Evolutionary conservation across 53 echinoderm and acorn worm species (phyloP).

Genomic region (Antedon mediterranea): DNA sequence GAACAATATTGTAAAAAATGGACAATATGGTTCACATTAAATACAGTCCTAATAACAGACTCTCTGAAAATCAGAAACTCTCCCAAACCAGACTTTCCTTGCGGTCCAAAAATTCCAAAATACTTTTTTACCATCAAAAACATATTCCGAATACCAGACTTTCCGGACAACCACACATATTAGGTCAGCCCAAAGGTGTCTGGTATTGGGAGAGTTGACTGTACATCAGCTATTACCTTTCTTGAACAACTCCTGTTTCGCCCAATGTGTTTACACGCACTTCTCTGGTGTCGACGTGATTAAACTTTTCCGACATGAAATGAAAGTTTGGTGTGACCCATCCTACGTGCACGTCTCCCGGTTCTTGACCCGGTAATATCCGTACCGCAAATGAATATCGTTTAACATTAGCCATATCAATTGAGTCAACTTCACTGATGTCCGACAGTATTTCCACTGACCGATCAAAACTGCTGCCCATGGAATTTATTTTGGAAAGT

Average conservation of each 20-base stretch:
- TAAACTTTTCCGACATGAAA: conserved; percentile 52
- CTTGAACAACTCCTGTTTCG: conserved; percentile 80
- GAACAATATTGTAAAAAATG: no score
- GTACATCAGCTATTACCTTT: no score
- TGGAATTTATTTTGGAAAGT: conserved; percentile 43
- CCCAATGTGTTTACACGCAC: conserved; percentile 69
- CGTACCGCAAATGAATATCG: conserved; percentile 53
- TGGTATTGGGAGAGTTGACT: no score
- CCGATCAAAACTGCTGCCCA: conserved; percentile 86
- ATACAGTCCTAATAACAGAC: no score
- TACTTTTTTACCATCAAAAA: no score
- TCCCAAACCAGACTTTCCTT: no score
- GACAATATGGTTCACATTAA: no score
- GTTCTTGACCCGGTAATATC: conserved; percentile 83
- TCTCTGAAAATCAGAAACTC: no score
- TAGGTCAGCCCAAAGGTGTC: no score
- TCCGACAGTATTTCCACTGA: conserved; percentile 89
- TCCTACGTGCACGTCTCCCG: conserved; percentile 68
- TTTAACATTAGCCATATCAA: conserved; percentile 56
- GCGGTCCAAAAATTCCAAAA: no score
- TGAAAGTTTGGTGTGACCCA: conserved; percentile 94
- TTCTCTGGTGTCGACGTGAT: conserved; percentile 49
- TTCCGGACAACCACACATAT: no score
- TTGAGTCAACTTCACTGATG: conserved; percentile 87
- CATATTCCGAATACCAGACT: no score